Conservation (phyloP, 2,113 vertebrate genomes). For the Lagopus muta region DNA sequence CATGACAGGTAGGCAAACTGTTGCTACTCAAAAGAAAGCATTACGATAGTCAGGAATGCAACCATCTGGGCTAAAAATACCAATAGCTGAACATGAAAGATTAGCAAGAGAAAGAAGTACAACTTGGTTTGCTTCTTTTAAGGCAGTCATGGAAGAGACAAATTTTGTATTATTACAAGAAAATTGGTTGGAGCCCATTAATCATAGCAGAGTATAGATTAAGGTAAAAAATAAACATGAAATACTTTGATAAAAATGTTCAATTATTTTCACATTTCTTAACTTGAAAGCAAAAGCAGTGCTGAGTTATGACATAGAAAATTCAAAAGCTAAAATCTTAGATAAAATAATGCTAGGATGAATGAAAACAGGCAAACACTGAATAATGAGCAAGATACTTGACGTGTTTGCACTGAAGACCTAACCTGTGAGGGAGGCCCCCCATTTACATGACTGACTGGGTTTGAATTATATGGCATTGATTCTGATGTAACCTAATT, state of each 20-base stretch:
- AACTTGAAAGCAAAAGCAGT: not conserved
- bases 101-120: conserved; percentile 2
- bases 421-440: not conserved
- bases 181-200: not conserved
- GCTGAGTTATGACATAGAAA: not conserved
- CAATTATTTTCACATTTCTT: not conserved
- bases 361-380: not conserved
- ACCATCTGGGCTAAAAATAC: conserved; percentile 13
- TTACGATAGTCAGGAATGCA: conserved; percentile 48
- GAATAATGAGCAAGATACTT: not conserved
- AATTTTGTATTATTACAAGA: not conserved
- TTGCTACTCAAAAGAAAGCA: conserved; percentile 29
- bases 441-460: not conserved
- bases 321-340: not conserved
- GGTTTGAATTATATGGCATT: not conserved
- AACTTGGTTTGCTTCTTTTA: not conserved
- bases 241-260: not conserved
- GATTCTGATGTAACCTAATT: not conserved
- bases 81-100: conserved; percentile 13
- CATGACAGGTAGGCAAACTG: conserved; percentile 16
- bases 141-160: not conserved
- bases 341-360: not conserved
- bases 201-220: not conserved
- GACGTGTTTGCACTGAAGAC: not conserved
- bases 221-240: not conserved